phyloP scores from a whole-genome alignment of 2,888 invertebrate species.

The Ormia ochracea region DNA sequence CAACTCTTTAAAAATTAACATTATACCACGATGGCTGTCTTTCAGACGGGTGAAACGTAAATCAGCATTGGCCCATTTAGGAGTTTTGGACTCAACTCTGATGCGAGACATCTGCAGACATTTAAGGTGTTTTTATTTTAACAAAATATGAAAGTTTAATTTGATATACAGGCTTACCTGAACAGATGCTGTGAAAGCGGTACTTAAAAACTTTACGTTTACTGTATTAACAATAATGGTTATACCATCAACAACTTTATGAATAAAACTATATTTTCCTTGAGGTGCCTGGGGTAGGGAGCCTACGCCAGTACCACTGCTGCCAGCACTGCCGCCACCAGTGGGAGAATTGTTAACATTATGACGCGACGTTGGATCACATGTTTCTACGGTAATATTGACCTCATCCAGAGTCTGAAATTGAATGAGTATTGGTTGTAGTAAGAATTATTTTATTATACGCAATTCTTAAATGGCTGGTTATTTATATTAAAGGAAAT shows the following conservation, averaged over 20 bases:
- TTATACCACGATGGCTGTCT: constrained; percentile 90
- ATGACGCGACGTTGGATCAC: constrained; percentile 83
- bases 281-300: constrained; percentile 79
- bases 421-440: background rate
- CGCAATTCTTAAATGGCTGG: too few species aligned
- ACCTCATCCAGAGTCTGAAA: constrained; percentile 88
- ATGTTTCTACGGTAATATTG: constrained; percentile 93
- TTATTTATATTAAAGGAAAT: too few species aligned
- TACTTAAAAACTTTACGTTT: constrained; percentile 93
- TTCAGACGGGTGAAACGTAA: constrained; percentile 93
- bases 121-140: background rate
- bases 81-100: constrained; percentile 94
- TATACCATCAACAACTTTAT: constrained; percentile 98
- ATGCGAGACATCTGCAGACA: constrained; percentile 89
- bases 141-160: too few species aligned
- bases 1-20: constrained; percentile 97
- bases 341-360: constrained; percentile 79
- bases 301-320: constrained; percentile 49
- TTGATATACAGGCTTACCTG: constrained; percentile 89
- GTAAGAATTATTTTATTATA: too few species aligned
- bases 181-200: constrained; percentile 95
- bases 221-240: constrained; percentile 97
- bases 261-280: constrained; percentile 90
- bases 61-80: constrained; percentile 91
- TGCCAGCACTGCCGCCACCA: constrained; percentile 58